phyloP scores from a whole-genome alignment of 2,113 vertebrate species.

The Vanacampus margaritifer region DNA sequence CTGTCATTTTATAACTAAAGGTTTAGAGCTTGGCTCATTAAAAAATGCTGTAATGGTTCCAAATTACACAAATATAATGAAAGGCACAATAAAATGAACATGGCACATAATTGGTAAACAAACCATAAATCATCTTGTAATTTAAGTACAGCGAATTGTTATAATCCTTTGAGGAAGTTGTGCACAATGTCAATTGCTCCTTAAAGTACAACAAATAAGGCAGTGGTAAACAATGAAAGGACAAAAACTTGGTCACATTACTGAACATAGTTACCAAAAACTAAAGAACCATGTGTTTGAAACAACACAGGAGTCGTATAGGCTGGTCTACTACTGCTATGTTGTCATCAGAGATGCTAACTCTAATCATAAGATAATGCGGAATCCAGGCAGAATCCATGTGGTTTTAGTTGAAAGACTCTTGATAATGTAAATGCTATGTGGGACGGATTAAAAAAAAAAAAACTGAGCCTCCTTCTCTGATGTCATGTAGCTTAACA shows the following conservation, averaged over 20 bases:
- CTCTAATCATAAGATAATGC: no score
- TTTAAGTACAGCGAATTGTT: not conserved
- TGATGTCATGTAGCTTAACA: no score
- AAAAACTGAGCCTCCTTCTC: no score
- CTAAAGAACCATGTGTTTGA: no score
- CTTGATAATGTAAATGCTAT: not conserved
- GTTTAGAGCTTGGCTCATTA: not conserved
- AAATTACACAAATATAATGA: not conserved
- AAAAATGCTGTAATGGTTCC: not conserved
- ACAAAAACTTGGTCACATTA: no score
- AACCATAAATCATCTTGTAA: not conserved
- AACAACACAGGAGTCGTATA: no score
- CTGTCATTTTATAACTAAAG: not conserved
- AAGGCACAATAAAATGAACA: not conserved
- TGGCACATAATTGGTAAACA: not conserved
- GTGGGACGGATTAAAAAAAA: no score
- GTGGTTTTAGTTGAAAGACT: not conserved
- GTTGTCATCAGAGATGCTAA: not conserved
- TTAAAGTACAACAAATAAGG: not conserved
- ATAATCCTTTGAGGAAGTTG: not conserved
- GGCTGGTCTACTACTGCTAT: not conserved
- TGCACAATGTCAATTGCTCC: not conserved
- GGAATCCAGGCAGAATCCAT: not conserved
- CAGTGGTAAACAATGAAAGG: not conserved
- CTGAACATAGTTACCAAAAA: no score